Conservation (phyloP, 23 tunicate species). For the Trididemnum clinides region DNA sequence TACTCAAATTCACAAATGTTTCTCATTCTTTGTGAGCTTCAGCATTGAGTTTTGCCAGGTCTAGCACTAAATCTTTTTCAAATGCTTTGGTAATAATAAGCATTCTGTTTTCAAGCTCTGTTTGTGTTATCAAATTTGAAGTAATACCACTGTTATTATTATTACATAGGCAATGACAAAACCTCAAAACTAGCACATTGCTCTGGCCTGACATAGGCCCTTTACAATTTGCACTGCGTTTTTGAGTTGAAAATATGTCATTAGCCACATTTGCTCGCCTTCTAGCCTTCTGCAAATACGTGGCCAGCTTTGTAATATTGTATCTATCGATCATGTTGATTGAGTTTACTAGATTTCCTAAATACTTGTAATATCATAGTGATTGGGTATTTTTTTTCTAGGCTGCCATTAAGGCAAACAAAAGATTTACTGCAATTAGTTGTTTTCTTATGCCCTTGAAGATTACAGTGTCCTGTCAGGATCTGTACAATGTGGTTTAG, state of each 20-base stretch:
- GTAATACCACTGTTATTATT: no score
- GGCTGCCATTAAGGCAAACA: background rate
- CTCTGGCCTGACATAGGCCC: background rate
- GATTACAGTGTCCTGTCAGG: background rate
- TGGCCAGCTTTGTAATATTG: background rate
- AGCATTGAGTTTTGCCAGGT: no score
- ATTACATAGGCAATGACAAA: no score
- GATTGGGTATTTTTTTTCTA: background rate
- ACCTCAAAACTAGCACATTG: background rate
- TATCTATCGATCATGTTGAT: background rate
- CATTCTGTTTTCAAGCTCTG: no score
- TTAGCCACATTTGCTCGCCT: background rate
- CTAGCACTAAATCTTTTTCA: no score
- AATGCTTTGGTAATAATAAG: no score
- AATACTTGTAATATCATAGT: background rate
- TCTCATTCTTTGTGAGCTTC: no score
- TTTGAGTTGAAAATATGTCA: background rate
- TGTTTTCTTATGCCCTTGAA: background rate
- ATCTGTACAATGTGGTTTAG: background rate
- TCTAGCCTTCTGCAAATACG: background rate
- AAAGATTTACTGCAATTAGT: background rate
- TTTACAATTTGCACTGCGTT: background rate
- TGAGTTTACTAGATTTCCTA: background rate
- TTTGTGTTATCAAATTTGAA: no score
- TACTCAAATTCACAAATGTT: no score